Evolutionary conservation across 2,888 invertebrate genomes (phyloP).

Genomic region (Drosophila stalkeri): DNA sequence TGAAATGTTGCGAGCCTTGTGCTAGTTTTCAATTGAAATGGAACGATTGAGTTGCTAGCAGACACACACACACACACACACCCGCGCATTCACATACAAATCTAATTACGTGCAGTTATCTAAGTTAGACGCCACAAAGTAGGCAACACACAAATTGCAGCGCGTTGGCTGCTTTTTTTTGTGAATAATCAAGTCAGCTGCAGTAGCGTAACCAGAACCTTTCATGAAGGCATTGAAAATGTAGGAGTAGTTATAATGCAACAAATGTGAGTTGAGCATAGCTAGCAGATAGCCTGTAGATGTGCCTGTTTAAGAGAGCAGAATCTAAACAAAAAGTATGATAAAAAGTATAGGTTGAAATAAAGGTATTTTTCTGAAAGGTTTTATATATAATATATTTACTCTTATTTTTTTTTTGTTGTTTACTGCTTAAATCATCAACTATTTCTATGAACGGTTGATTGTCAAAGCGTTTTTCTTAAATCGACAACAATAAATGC

Average conservation of each 20-base stretch:
- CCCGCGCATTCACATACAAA: constrained; percentile 19
- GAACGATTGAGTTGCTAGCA: constrained; percentile 19
- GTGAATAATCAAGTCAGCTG: constrained; percentile 54
- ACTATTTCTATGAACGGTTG: too few species aligned
- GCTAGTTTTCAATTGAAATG: constrained; percentile 55
- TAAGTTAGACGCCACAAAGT: constrained; percentile 37
- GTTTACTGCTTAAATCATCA: too few species aligned
- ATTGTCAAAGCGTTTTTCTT: too few species aligned
- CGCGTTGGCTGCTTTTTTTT: too few species aligned
- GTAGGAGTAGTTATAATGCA: neutral
- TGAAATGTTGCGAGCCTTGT: constrained; percentile 45
- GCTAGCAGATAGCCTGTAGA: neutral
- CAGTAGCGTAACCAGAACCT: neutral
- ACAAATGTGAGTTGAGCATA: neutral
- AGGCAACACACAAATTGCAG: constrained; percentile 33
- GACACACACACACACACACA: constrained; percentile 1
- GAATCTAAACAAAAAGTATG: too few species aligned
- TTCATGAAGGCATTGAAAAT: neutral
- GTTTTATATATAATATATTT: too few species aligned
- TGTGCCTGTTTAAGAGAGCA: too few species aligned
- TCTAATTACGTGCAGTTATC: constrained; percentile 65
- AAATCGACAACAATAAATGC: too few species aligned
- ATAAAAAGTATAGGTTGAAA: too few species aligned
- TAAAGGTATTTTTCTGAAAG: too few species aligned
- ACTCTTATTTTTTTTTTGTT: too few species aligned